Percentiles rank a stretch among this genome's conserved stretches.
Evolutionary conservation across 2,797 vertebrate species (phyloP).

Genomic region (Clarias fuscus): DNA sequence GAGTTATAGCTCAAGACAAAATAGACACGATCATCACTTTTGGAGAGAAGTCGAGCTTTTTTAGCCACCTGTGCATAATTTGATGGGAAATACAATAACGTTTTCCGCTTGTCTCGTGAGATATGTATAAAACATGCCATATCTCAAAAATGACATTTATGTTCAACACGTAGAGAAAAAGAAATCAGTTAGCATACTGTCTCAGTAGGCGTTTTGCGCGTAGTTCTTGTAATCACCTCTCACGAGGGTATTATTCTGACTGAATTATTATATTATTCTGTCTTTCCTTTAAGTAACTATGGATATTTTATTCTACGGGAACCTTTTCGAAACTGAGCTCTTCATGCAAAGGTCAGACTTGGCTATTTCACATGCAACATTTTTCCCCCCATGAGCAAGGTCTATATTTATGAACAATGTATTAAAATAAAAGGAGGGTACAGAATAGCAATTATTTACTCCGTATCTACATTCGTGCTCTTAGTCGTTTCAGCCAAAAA

Average conservation of each 20-base stretch:
- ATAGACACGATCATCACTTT: neutral
- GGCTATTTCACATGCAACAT: constrained; percentile 5
- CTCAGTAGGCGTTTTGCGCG: neutral
- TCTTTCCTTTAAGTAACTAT: neutral
- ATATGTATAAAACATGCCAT: neutral
- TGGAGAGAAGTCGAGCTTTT: neutral
- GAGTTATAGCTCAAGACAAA: constrained; percentile 31
- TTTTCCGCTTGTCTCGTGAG: constrained; percentile 3
- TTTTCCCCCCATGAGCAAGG: neutral
- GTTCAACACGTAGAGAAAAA: neutral
- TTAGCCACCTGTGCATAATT: constrained; percentile 13
- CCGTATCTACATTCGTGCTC: neutral
- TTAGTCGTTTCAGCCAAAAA: neutral
- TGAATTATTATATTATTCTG: neutral
- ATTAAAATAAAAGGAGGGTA: constrained; percentile 3
- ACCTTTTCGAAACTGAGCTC: constrained; percentile 9
- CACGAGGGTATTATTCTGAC: neutral
- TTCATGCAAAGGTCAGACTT: constrained; percentile 34
- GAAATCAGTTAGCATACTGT: neutral
- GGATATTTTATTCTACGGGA: neutral
- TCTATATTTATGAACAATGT: constrained; percentile 40
- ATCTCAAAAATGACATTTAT: neutral
- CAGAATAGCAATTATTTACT: constrained; percentile 6
- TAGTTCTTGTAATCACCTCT: no score
- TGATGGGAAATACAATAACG: constrained; percentile 3